phyloP scores from a whole-genome alignment of 2,888 invertebrate genomes.

The Eucera pruinosa region DNA sequence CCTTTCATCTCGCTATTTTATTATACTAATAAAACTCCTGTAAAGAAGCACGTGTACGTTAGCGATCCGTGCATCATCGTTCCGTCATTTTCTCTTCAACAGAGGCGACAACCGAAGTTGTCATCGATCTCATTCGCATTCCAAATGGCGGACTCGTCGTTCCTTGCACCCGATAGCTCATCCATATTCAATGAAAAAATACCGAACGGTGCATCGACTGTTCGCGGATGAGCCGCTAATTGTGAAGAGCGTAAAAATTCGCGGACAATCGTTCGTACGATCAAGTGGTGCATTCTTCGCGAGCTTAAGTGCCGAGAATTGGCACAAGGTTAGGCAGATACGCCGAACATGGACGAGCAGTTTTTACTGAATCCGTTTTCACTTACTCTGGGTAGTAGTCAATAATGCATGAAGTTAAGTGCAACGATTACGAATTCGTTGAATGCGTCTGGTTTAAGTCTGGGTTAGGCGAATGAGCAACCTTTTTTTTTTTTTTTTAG shows the following conservation, averaged over 20 bases:
- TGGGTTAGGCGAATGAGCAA: neutral
- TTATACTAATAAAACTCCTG: neutral
- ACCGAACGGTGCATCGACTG: constrained; percentile 42
- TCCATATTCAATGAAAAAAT: constrained; percentile 65
- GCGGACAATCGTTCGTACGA: constrained; percentile 26
- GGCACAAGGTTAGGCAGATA: constrained; percentile 74
- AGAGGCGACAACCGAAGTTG: constrained; percentile 7
- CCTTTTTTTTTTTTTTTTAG: neutral
- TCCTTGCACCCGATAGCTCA: constrained; percentile 33
- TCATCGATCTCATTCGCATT: constrained; percentile 30
- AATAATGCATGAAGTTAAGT: constrained; percentile 35
- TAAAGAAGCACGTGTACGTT: neutral
- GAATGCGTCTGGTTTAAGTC: constrained; percentile 13
- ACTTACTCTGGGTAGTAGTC: neutral
- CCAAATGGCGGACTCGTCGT: neutral
- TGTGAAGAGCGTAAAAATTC: constrained; percentile 27
- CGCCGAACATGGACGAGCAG: constrained; percentile 35
- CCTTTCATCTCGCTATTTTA: neutral
- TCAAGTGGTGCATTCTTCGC: constrained; percentile 68
- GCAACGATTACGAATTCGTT: neutral
- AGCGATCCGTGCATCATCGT: neutral
- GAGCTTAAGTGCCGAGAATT: constrained; percentile 51
- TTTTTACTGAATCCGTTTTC: constrained; percentile 35
- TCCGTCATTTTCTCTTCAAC: neutral
- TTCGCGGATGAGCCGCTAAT: constrained; percentile 28